phyloP scores from a whole-genome alignment of 1,140 invertebrate genomes.

The Mylabris phalerata region DNA sequence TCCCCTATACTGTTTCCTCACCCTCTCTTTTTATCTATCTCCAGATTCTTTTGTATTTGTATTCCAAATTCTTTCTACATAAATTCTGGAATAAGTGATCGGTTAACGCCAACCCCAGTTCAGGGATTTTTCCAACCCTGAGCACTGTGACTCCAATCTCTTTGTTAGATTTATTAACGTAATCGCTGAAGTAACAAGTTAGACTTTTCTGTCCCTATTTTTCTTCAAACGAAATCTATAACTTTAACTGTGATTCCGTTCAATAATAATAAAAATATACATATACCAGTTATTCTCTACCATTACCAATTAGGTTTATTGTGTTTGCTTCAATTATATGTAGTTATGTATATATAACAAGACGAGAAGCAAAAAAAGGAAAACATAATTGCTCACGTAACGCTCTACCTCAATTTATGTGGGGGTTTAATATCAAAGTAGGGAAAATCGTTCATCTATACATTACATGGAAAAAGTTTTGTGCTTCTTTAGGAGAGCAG shows the following conservation, averaged over 20 bases:
- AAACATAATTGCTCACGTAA: conserved; percentile 15
- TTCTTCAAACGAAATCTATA: neutral
- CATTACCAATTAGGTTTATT: too few species aligned
- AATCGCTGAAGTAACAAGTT: conserved; percentile 42
- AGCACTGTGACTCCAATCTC: conserved; percentile 35
- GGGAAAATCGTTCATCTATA: conserved; percentile 18
- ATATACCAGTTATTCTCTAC: too few species aligned
- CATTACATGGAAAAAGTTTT: conserved; percentile 20
- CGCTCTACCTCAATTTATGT: conserved; percentile 9
- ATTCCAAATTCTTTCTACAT: conserved; percentile 40
- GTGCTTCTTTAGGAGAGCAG: neutral
- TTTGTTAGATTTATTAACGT: conserved; percentile 42
- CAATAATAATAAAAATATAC: too few species aligned
- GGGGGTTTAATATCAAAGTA: conserved; percentile 4
- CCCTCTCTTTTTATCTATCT: too few species aligned
- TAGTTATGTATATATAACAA: too few species aligned
- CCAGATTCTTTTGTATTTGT: conserved; percentile 32
- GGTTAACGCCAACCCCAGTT: conserved; percentile 41
- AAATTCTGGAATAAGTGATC: conserved; percentile 43
- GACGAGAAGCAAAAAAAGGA: neutral
- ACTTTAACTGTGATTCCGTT: neutral
- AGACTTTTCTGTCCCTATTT: conserved; percentile 6
- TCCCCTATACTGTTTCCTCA: too few species aligned
- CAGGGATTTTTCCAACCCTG: conserved; percentile 40
- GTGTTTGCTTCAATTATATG: too few species aligned